Percentiles rank a stretch among this genome's conserved stretches.
Evolutionary conservation across 2,113 vertebrate species (phyloP).

Genomic region (Bubo scandiacus): DNA sequence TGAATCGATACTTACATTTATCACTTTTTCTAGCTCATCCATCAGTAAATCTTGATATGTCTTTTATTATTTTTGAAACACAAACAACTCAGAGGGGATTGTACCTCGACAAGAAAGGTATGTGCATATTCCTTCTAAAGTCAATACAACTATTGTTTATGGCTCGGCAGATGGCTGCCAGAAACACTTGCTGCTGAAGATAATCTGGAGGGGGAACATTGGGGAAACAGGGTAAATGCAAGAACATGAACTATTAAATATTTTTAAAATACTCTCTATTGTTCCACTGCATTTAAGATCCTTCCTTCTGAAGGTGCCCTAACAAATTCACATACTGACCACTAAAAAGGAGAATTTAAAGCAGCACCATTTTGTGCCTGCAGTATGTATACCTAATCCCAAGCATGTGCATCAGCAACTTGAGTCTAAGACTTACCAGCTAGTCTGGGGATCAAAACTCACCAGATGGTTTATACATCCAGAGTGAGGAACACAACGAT

Average conservation of each 20-base stretch:
- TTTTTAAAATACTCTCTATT: neutral
- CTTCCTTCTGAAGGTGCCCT: neutral
- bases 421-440: neutral
- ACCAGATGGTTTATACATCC: neutral
- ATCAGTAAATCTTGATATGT: neutral
- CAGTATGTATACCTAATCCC: neutral
- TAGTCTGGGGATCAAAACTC: neutral
- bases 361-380: neutral
- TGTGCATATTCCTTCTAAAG: neutral
- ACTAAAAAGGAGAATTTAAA: neutral
- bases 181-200: neutral
- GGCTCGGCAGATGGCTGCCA: neutral
- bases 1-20: neutral
- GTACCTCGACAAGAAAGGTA: neutral
- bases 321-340: neutral
- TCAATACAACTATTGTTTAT: neutral
- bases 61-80: slow-evolving; percentile 5
- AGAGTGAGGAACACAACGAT: neutral
- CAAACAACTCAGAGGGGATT: neutral
- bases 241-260: neutral
- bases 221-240: neutral
- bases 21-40: neutral
- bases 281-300: neutral
- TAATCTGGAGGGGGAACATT: neutral
- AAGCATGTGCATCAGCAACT: neutral